phyloP scores from a whole-genome alignment of 2,888 invertebrate species.

The Erpobdella octoculata region DNA sequence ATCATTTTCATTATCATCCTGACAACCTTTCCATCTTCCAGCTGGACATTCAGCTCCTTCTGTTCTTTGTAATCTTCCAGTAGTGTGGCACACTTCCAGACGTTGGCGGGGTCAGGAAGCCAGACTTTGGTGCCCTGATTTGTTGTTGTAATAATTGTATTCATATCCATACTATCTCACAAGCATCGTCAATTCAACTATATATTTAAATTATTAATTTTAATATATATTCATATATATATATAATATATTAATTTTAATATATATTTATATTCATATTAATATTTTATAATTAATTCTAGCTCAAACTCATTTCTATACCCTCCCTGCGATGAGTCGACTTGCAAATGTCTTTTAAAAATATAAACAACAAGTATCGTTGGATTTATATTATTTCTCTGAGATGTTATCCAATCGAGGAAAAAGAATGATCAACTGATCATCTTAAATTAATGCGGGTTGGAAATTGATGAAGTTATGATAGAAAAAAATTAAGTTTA shows the following conservation, averaged over 20 bases:
- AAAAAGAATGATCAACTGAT: too few species aligned
- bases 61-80: constrained; percentile 67
- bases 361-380: too few species aligned
- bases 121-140: constrained; percentile 86
- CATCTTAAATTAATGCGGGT: too few species aligned
- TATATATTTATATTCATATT: background rate
- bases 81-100: constrained; percentile 82
- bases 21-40: constrained; percentile 54
- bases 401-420: too few species aligned
- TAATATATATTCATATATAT: background rate
- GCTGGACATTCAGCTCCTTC: constrained; percentile 56
- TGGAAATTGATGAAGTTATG: too few species aligned
- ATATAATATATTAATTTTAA: background rate
- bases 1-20: background rate
- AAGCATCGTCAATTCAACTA: too few species aligned
- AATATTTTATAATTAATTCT: too few species aligned
- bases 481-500: background rate
- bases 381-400: too few species aligned
- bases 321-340: too few species aligned
- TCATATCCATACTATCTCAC: too few species aligned
- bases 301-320: too few species aligned
- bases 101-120: constrained; percentile 75
- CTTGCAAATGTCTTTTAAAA: too few species aligned
- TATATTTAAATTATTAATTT: background rate
- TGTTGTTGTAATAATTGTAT: background rate